Evolutionary conservation across 1,140 invertebrate species (phyloP).

Genomic region (Stegodyphus mimosarum): DNA sequence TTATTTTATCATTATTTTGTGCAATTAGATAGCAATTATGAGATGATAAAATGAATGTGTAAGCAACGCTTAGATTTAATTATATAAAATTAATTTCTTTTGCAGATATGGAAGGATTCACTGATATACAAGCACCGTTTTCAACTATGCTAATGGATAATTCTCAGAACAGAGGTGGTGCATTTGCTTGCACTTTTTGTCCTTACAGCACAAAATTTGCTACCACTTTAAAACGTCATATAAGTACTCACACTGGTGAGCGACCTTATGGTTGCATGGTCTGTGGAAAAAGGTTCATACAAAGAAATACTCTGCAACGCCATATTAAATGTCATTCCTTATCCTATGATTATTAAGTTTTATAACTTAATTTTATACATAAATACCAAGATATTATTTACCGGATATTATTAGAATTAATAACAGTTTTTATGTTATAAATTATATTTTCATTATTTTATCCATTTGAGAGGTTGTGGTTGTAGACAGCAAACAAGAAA

Average conservation of each 20-base stretch:
- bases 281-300: constrained; percentile 53
- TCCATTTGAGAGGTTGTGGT: too few species aligned
- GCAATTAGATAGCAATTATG: too few species aligned
- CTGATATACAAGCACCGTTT: too few species aligned
- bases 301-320: background rate
- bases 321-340: constrained; percentile 10
- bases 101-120: too few species aligned
- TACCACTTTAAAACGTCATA: constrained; percentile 10
- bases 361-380: background rate
- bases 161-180: too few species aligned
- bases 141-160: too few species aligned
- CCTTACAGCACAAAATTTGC: background rate
- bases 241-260: constrained; percentile 57
- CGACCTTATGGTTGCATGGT: constrained; percentile 46
- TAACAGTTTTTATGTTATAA: constrained; percentile 3
- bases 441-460: too few species aligned
- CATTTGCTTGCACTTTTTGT: constrained; percentile 2
- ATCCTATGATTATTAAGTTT: background rate
- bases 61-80: too few species aligned
- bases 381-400: background rate
- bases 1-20: too few species aligned
- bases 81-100: too few species aligned
- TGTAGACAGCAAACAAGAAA: too few species aligned
- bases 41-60: too few species aligned
- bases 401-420: background rate